Evolutionary conservation across 1,140 invertebrate species (phyloP).

Genomic region (Hyposmocoma kahamanoa): DNA sequence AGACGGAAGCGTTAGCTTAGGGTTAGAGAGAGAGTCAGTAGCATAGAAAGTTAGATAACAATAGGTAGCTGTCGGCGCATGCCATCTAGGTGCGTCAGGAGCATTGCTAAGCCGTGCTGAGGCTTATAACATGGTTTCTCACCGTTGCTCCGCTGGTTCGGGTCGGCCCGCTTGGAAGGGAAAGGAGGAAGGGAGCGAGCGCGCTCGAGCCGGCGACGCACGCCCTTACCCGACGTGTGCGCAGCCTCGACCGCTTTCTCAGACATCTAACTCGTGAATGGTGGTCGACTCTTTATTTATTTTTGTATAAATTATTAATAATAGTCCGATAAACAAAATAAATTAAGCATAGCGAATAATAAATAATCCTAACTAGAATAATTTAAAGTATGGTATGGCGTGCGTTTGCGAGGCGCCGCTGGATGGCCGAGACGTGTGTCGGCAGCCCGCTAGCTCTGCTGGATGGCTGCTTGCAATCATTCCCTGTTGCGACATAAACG

Average conservation of each 20-base stretch:
- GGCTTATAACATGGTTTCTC: constrained; percentile 63
- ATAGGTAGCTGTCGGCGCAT: constrained; percentile 40
- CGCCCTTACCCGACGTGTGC: constrained; percentile 22
- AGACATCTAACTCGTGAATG: constrained; percentile 49
- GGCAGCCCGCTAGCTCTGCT: constrained; percentile 56
- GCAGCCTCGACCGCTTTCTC: constrained; percentile 40
- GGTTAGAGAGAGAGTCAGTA: constrained; percentile 53
- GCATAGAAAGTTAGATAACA: constrained; percentile 58
- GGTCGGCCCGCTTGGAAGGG: constrained; percentile 49
- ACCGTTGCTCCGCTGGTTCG: constrained; percentile 61
- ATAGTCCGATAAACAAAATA: constrained; percentile 70
- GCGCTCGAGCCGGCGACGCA: constrained; percentile 33
- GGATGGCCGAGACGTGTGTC: constrained; percentile 58
- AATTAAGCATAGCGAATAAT: constrained; percentile 70
- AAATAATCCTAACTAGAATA: constrained; percentile 69
- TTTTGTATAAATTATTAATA: constrained; percentile 62
- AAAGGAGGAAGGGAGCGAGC: constrained; percentile 33
- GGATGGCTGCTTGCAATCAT: constrained; percentile 57
- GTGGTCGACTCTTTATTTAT: constrained; percentile 66
- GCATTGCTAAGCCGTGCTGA: constrained; percentile 62
- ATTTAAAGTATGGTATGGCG: constrained; percentile 65
- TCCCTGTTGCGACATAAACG: constrained; percentile 73
- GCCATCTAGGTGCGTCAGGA: constrained; percentile 58
- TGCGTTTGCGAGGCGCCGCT: constrained; percentile 55
- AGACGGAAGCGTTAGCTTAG: constrained; percentile 55